A percentile compares a stretch with the other conserved stretches of the same genome.
These are phyloP conservation scores for Melanaphis sacchari DNA, from an alignment of 1,140 invertebrate species.

Conservation along the genomic window DNA sequence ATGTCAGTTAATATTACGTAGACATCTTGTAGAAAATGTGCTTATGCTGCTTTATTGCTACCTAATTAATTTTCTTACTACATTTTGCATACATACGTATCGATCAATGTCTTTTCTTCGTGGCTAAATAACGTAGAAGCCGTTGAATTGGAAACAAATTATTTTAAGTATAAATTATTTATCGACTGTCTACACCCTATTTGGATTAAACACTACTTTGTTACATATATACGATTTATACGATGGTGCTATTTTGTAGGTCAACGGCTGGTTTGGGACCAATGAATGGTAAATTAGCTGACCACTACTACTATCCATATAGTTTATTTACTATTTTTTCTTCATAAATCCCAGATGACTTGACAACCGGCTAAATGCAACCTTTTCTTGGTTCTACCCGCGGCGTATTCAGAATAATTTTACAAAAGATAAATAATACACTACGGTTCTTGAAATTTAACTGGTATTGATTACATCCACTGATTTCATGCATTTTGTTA, in stretches of 20 bases:
- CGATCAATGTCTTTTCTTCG: conserved; percentile 28
- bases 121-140: not conserved
- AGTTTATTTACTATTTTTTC: conserved; percentile 40
- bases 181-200: conserved; percentile 35
- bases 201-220: not conserved
- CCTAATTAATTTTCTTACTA: not conserved
- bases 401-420: not conserved
- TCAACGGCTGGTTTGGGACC: conserved; percentile 42
- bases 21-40: not conserved
- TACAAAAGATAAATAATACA: not conserved
- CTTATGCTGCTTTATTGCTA: not conserved
- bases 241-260: not conserved
- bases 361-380: not conserved
- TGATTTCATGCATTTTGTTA: too few relatives aligned
- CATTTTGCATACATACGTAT: not conserved
- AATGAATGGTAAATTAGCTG: conserved; percentile 33
- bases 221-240: not conserved
- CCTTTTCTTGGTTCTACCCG: conserved; percentile 3
- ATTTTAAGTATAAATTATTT: conserved; percentile 36
- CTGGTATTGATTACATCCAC: not conserved
- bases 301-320: not conserved
- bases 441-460: not conserved
- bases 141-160: not conserved
- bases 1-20: not conserved
- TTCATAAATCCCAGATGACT: conserved; percentile 5